Evolutionary conservation across 2,113 vertebrate species (phyloP).

Genomic region (Stercorarius parasiticus): DNA sequence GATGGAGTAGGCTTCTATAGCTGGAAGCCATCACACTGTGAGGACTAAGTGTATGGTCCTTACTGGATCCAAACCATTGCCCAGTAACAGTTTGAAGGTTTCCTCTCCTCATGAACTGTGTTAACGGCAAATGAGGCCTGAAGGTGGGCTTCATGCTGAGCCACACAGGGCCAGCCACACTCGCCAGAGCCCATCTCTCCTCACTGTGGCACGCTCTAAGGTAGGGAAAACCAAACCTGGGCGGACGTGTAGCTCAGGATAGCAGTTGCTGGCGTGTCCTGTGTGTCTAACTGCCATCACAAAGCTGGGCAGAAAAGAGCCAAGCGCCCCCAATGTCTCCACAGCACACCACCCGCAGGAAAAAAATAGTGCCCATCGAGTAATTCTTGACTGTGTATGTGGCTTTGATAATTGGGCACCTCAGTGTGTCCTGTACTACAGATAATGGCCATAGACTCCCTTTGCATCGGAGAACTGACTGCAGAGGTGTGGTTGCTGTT

Average conservation of each 20-base stretch:
- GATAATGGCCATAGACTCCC: rapidly evolving
- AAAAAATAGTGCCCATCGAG: not conserved
- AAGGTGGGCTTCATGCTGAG: not conserved
- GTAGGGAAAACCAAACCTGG: not conserved
- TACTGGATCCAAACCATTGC: not conserved
- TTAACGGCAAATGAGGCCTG: not conserved
- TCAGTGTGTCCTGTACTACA: too few relatives aligned
- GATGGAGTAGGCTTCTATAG: not conserved
- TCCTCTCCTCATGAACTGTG: not conserved
- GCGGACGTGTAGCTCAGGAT: rapidly evolving
- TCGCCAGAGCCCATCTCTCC: not conserved
- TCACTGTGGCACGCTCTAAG: not conserved
- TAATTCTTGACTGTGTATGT: not conserved
- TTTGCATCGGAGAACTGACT: not conserved
- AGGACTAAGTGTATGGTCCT: not conserved
- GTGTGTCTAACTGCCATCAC: not conserved
- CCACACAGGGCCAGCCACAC: not conserved
- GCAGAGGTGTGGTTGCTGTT: not conserved
- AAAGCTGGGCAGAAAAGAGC: not conserved
- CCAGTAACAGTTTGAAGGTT: not conserved
- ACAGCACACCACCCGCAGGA: not conserved
- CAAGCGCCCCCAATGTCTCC: not conserved
- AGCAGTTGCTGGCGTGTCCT: not conserved
- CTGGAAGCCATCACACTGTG: not conserved
- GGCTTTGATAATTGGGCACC: not conserved